A percentile compares a stretch with the other conserved stretches of the same genome.
These are phyloP conservation scores for Melieria picta DNA, from an alignment of 2,888 invertebrate genomes.

Conservation along the genomic window DNA sequence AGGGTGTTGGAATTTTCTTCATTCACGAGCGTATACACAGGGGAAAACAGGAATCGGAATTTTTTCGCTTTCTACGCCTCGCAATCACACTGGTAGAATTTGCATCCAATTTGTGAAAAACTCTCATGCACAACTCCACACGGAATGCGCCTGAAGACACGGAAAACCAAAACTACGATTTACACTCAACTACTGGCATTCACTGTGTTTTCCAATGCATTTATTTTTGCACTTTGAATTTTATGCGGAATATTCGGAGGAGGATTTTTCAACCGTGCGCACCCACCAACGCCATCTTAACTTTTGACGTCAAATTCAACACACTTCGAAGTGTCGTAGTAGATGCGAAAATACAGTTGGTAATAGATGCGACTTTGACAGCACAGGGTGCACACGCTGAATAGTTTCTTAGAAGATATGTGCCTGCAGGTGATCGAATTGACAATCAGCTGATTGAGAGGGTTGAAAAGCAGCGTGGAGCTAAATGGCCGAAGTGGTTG, in stretches of 20 bases:
- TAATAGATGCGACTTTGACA: too few relatives aligned
- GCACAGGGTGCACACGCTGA: too few relatives aligned
- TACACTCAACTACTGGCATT: too few relatives aligned
- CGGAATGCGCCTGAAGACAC: too few relatives aligned
- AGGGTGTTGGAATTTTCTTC: conserved; percentile 25
- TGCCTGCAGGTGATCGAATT: too few relatives aligned
- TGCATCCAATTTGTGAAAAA: not conserved
- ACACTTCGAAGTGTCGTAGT: not conserved
- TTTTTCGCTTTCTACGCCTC: conserved; percentile 16
- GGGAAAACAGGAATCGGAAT: conserved; percentile 24
- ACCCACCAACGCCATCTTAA: conserved; percentile 29
- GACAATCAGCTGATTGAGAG: too few relatives aligned
- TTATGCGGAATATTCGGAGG: conserved; percentile 13
- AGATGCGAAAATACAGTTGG: too few relatives aligned
- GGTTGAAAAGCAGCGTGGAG: too few relatives aligned
- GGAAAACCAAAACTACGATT: too few relatives aligned
- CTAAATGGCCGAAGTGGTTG: too few relatives aligned
- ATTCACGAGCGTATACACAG: conserved; percentile 23
- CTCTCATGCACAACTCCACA: too few relatives aligned
- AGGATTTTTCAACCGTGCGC: conserved; percentile 24
- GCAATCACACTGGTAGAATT: not conserved
- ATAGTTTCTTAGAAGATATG: too few relatives aligned
- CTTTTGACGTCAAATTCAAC: conserved; percentile 31
- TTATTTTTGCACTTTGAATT: not conserved
- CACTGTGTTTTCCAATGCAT: not conserved